Percentiles rank a stretch among this genome's conserved stretches.
These are phyloP conservation scores for Lampris megalopsis DNA, from an alignment of 2,113 vertebrate genomes.

Conservation along the genomic window DNA sequence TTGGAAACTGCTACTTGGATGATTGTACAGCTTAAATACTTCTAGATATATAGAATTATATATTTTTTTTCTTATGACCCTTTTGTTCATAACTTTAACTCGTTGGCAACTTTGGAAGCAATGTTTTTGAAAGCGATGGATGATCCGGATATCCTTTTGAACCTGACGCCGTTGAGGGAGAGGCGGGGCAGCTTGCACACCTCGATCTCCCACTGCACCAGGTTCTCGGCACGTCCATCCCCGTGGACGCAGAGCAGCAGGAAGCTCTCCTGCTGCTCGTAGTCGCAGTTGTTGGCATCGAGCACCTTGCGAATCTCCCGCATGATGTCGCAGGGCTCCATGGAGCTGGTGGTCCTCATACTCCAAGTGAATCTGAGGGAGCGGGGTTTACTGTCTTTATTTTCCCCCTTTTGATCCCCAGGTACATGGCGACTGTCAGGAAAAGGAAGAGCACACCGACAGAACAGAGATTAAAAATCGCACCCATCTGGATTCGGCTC, in stretches of 20 bases:
- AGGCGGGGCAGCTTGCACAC: constrained; percentile 99
- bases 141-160: constrained; percentile 98
- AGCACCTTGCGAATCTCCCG: constrained; percentile 97
- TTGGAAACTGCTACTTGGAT: constrained; percentile 89
- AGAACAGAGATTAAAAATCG: neutral
- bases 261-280: constrained; percentile 96
- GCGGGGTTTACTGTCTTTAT: constrained; percentile 94
- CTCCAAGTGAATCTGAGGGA: constrained; percentile 99
- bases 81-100: constrained; percentile 96
- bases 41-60: constrained; percentile 77
- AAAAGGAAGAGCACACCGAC: constrained; percentile 11
- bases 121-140: constrained; percentile 99
- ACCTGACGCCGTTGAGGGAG: constrained; percentile 97
- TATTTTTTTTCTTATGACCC: constrained; percentile 52
- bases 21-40: constrained; percentile 93
- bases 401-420: constrained; percentile 96
- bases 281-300: constrained; percentile 98
- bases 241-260: constrained; percentile 97
- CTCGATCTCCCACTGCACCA: constrained; percentile 99
- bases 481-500: too few relatives aligned
- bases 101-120: constrained; percentile 99
- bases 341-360: constrained; percentile 99
- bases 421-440: constrained; percentile 95
- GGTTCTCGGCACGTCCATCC: constrained; percentile 91
- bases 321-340: constrained; percentile 98